Conservation (phyloP, 2,113 vertebrate species). For the Alethe diademata region DNA sequence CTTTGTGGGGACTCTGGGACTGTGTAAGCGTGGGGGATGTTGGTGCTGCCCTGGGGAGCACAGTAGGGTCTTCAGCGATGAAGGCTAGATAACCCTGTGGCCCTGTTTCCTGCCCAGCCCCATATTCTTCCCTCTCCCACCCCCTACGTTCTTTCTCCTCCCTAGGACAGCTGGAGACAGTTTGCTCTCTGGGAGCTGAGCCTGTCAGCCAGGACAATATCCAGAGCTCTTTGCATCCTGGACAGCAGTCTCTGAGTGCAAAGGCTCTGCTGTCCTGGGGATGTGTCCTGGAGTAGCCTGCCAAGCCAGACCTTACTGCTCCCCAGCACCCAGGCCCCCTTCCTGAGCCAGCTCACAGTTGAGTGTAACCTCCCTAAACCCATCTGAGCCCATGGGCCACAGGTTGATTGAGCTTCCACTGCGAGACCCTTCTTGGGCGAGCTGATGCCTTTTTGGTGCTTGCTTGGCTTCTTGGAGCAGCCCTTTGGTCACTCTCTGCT, state of each 20-base stretch:
- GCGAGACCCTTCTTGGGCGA: fast-evolving
- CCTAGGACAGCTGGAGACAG: neutral
- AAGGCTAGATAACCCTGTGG: neutral
- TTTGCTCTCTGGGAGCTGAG: neutral
- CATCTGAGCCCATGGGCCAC: fast-evolving
- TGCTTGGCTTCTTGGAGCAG: neutral
- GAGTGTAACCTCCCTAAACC: neutral
- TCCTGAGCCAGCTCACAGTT: neutral
- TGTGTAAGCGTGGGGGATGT: neutral
- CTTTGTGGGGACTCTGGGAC: neutral
- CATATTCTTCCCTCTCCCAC: neutral
- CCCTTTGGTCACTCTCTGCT: neutral
- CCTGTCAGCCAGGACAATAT: conserved; percentile 5
- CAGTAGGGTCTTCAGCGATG: neutral
- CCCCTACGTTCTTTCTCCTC: neutral
- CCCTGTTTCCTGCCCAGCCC: neutral
- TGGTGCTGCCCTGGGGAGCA: neutral
- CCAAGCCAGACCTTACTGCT: neutral
- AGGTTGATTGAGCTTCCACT: neutral
- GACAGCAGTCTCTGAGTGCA: neutral
- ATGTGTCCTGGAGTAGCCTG: neutral
- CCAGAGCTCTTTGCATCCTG: neutral
- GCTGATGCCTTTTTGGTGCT: neutral
- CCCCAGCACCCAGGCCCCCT: neutral
- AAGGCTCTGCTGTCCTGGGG: neutral